Evolutionary conservation across 2,113 vertebrate genomes (phyloP).

Genomic region (Stegastes partitus): DNA sequence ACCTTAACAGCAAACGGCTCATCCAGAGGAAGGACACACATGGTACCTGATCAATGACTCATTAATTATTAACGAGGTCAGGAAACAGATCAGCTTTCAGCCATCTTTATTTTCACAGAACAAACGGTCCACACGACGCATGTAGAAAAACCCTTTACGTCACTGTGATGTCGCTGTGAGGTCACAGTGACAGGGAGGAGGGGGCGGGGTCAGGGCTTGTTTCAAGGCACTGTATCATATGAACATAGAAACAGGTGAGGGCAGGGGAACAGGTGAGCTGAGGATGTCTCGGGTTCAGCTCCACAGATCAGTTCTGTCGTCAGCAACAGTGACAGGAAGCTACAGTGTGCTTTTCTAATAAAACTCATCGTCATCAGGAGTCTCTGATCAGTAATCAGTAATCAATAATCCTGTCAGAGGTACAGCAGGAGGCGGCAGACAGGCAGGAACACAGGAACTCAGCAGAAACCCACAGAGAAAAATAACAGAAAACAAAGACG

Average conservation of each 20-base stretch:
- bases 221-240: constrained; percentile 80
- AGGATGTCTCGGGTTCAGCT: constrained; percentile 14
- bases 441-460: neutral
- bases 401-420: neutral
- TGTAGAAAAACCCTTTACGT: constrained; percentile 66
- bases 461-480: neutral
- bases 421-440: constrained; percentile 20
- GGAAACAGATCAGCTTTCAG: neutral
- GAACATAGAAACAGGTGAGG: constrained; percentile 60
- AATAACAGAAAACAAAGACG: neutral
- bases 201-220: constrained; percentile 17
- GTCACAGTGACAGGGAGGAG: constrained; percentile 13
- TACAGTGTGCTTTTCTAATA: constrained; percentile 28
- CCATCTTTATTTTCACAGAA: constrained; percentile 70
- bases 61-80: too few relatives aligned
- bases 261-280: constrained; percentile 11
- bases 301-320: constrained; percentile 1
- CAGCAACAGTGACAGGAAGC: neutral
- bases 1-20: too few relatives aligned
- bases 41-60: too few relatives aligned
- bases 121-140: constrained; percentile 68
- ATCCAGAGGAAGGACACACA: too few relatives aligned
- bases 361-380: constrained; percentile 7
- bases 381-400: constrained; percentile 35
- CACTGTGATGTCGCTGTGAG: constrained; percentile 8